phyloP scores from a whole-genome alignment of 2,888 invertebrate species.

The Synergus japonicus region DNA sequence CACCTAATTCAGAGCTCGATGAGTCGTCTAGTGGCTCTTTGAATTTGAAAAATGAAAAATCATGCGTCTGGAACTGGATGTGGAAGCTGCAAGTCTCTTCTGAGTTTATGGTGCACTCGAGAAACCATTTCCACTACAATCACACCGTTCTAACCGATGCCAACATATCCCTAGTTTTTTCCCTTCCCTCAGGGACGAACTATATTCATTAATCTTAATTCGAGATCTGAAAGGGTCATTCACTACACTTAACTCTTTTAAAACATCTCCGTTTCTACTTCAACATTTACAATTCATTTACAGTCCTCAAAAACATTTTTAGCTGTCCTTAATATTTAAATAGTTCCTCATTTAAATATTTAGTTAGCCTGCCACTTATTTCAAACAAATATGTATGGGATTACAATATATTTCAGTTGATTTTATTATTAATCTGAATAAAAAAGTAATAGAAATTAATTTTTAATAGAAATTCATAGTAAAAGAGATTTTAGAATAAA shows the following conservation, averaged over 20 bases:
- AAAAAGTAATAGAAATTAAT: neutral
- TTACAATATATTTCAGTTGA: too few relatives aligned
- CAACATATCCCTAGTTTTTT: conserved; percentile 18
- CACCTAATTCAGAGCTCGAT: conserved; percentile 56
- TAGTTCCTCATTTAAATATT: neutral
- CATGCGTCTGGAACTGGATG: conserved; percentile 44
- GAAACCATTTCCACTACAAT: conserved; percentile 35
- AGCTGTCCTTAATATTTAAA: neutral
- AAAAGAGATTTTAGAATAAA: neutral
- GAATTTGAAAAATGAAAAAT: conserved; percentile 64
- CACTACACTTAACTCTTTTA: conserved; percentile 19
- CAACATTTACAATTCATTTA: conserved; percentile 2
- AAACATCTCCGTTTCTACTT: neutral
- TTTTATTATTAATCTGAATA: too few relatives aligned
- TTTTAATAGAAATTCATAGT: neutral
- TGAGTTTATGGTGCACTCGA: conserved; percentile 37
- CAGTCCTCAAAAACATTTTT: neutral
- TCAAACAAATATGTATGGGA: neutral
- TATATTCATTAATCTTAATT: conserved; percentile 40
- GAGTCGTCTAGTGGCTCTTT: conserved; percentile 64
- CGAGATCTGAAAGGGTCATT: conserved; percentile 7
- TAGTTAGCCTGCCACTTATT: neutral
- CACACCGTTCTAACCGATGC: conserved; percentile 31
- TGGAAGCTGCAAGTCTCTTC: conserved; percentile 39
- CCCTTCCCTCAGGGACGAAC: conserved; percentile 13